Base-by-base conservation (phyloP, 2,888 invertebrate genomes). In the Chalcis sispes region DNA sequence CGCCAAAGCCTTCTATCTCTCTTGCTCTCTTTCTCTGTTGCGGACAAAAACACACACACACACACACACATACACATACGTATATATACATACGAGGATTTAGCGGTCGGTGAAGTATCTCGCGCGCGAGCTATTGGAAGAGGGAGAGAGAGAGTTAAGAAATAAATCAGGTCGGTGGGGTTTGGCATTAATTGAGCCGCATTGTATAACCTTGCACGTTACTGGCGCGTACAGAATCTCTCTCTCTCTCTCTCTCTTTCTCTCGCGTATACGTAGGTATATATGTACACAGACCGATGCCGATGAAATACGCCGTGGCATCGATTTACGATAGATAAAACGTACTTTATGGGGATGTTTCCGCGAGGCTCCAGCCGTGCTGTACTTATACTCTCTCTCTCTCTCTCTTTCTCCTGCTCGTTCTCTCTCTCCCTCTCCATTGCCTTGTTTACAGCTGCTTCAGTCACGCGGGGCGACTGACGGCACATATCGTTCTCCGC, bases 301-400 rank as follows among this genome's bases (percentile, higher is more conserved):
- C 83, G 84, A 85, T 85, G 85, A 87, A 87, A 86, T 85, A 87
- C 84, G 82, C 84, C 83, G 83, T 82, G 77, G 82, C 86, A 87
- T 87, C 88, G 88, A 88, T 87, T 88, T 87, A 87, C 86, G 87
- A 86, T 86, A 85, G 87, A 88, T 88, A 87, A 87, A 87, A 87
- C 83, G 84, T 87, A 87, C 84, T 88, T 88, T 88, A 88, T 85
- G 87, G 85, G 87, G 86, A 86, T 87, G 85, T 85, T 87, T 85
- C 84, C 83, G 85, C 82, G 85, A 83, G 79, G 82, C 82, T 82
- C 81, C 23, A 69, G 79, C 66, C 64, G 56, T 83, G 84, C 83
- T 85, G 85, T 85, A 86, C 52, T 25, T 15, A 13, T 46, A 13
- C 25, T 52, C 20, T 23, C 23, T 54, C 54, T 27, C 54, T 56